Percentiles rank a stretch among this genome's conserved stretches.
phyloP scores from a whole-genome alignment of 1,140 invertebrate genomes.

The Camponotus pennsylvanicus region DNA sequence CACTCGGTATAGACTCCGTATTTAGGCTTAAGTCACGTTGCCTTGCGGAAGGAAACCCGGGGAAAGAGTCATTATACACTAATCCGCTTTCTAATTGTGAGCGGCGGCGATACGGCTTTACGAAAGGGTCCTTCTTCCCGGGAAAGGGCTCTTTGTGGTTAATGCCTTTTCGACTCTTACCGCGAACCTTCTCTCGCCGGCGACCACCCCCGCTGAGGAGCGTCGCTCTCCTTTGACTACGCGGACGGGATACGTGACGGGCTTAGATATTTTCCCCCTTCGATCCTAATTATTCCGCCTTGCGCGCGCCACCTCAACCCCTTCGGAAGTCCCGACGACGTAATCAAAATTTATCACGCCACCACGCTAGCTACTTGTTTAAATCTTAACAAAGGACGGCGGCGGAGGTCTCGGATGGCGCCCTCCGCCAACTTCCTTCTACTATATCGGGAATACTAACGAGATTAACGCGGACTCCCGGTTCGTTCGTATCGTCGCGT shows the following conservation, averaged over 20 bases:
- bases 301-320: constrained; percentile 40
- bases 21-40: constrained; percentile 20
- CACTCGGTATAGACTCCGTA: not conserved
- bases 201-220: constrained; percentile 64
- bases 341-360: constrained; percentile 75
- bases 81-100: constrained; percentile 75
- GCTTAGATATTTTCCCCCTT: constrained; percentile 74
- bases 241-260: constrained; percentile 67
- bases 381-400: constrained; percentile 69
- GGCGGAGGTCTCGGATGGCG: constrained; percentile 26
- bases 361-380: constrained; percentile 45
- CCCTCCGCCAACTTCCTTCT: constrained; percentile 46
- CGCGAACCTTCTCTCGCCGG: constrained; percentile 23
- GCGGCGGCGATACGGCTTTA: constrained; percentile 39
- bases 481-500: constrained; percentile 11
- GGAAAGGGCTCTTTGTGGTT: constrained; percentile 47
- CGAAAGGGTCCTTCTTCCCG: constrained; percentile 33
- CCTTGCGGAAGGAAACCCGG: constrained; percentile 47
- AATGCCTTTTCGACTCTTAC: constrained; percentile 71
- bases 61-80: constrained; percentile 69
- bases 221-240: constrained; percentile 63
- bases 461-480: constrained; percentile 40
- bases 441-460: constrained; percentile 67
- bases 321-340: constrained; percentile 49
- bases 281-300: constrained; percentile 72